These are phyloP conservation scores for Eristalis arbustorum DNA, from an alignment of 2,888 invertebrate genomes.

Conservation along the genomic window DNA sequence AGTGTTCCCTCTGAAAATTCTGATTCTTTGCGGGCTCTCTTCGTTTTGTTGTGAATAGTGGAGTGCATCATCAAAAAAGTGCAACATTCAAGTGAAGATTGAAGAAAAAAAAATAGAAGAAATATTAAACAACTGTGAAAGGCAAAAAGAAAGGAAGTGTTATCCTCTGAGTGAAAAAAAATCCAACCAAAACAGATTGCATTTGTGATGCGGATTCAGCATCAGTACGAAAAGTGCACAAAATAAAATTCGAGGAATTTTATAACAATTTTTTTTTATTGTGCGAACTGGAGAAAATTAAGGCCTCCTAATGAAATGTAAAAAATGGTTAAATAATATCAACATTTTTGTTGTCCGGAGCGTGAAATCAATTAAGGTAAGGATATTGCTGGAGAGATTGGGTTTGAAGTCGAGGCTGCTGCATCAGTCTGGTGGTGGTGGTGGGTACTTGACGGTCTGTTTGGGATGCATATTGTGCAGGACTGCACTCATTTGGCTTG, in stretches of 20 bases:
- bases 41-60: background rate
- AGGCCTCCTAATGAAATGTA: slow-evolving; percentile 80
- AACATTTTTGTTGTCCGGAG: slow-evolving; percentile 80
- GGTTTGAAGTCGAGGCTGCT: too few relatives aligned
- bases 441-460: too few relatives aligned
- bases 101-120: background rate
- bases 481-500: too few relatives aligned
- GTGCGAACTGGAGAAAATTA: slow-evolving; percentile 43
- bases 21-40: background rate
- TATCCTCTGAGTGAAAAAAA: background rate
- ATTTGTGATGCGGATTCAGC: background rate
- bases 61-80: background rate
- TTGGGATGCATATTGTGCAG: too few relatives aligned
- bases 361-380: slow-evolving; percentile 80
- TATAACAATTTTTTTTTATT: slow-evolving; percentile 24
- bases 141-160: background rate
- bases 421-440: too few relatives aligned
- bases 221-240: background rate
- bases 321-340: slow-evolving; percentile 80
- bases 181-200: background rate
- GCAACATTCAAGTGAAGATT: background rate
- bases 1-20: background rate
- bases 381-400: background rate
- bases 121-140: background rate
- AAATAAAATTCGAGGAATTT: background rate